A percentile compares a stretch with the other conserved stretches of the same genome.
These are phyloP conservation scores for Halictus rubicundus DNA, from an alignment of 1,140 invertebrate species.

Conservation along the genomic window DNA sequence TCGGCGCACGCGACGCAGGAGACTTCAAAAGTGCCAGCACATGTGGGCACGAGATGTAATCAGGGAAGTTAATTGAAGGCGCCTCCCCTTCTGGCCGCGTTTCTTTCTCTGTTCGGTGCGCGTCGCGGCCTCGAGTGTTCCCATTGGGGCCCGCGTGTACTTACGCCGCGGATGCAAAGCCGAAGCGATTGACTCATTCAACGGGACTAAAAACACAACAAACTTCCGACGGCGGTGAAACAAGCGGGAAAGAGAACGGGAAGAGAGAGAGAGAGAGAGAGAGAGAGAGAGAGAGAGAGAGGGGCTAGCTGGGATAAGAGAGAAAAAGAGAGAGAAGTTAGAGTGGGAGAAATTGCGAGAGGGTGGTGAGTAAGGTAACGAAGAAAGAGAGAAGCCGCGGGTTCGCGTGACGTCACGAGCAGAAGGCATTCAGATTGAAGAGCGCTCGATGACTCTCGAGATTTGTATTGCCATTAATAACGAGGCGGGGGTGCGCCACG, in stretches of 20 bases:
- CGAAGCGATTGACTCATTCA: constrained; percentile 80
- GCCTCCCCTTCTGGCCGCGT: constrained; percentile 19
- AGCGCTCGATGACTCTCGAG: constrained; percentile 79
- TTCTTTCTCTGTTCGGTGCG: constrained; percentile 25
- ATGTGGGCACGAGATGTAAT: constrained; percentile 67
- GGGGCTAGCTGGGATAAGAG: not conserved
- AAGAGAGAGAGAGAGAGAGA: no score
- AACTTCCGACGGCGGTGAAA: constrained; percentile 48
- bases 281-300: not conserved
- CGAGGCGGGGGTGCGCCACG: constrained; percentile 65
- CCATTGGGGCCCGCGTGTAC: constrained; percentile 64
- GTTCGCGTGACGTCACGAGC: constrained; percentile 77
- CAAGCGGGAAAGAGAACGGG: not conserved
- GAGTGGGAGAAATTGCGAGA: not conserved
- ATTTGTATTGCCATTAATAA: constrained; percentile 81
- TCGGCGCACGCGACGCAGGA: constrained; percentile 53
- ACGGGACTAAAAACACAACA: constrained; percentile 77
- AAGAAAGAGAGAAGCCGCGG: constrained; percentile 48
- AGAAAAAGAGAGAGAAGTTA: not conserved
- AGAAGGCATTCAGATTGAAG: constrained; percentile 81
- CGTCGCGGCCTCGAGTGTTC: constrained; percentile 59
- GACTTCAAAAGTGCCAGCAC: constrained; percentile 64
- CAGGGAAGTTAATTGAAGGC: constrained; percentile 77
- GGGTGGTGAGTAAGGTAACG: constrained; percentile 15
- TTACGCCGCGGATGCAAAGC: constrained; percentile 63